phyloP scores from a whole-genome alignment of 2,797 vertebrate species.

The Sternotherus odoratus region DNA sequence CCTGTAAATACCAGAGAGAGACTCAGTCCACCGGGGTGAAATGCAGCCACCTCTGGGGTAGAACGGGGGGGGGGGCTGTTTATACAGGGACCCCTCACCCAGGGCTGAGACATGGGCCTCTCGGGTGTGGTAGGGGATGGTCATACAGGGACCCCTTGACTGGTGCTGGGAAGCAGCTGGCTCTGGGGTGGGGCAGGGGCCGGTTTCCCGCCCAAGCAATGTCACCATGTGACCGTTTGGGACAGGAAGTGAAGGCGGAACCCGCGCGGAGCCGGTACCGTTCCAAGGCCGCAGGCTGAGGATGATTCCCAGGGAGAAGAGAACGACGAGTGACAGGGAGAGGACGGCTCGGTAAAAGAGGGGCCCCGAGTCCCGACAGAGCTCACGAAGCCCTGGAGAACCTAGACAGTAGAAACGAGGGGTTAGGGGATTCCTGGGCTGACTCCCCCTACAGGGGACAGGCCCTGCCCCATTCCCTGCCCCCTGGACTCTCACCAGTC shows the following conservation, averaged over 20 bases:
- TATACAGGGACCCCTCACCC: too few species aligned
- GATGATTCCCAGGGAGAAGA: neutral
- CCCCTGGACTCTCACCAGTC: too few species aligned
- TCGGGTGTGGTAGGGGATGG: too few species aligned
- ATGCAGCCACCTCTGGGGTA: neutral
- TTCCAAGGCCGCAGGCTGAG: neutral
- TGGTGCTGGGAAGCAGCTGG: neutral
- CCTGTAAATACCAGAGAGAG: neutral
- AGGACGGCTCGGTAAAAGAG: neutral
- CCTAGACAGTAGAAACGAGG: neutral
- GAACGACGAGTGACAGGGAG: neutral
- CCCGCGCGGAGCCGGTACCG: neutral
- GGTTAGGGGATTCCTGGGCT: neutral
- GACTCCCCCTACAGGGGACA: too few species aligned
- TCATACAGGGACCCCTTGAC: too few species aligned
- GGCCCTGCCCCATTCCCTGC: too few species aligned
- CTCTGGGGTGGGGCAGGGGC: neutral
- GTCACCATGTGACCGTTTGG: neutral
- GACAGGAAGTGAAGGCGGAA: neutral
- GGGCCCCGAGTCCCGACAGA: neutral
- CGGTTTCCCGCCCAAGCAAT: neutral
- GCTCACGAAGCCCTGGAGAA: neutral
- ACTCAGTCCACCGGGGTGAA: neutral
- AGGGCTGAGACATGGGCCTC: too few species aligned
- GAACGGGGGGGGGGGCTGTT: accelerated